These are phyloP conservation scores for Emydoidea blandingii DNA, from an alignment of 2,797 vertebrate genomes.

Conservation along the genomic window DNA sequence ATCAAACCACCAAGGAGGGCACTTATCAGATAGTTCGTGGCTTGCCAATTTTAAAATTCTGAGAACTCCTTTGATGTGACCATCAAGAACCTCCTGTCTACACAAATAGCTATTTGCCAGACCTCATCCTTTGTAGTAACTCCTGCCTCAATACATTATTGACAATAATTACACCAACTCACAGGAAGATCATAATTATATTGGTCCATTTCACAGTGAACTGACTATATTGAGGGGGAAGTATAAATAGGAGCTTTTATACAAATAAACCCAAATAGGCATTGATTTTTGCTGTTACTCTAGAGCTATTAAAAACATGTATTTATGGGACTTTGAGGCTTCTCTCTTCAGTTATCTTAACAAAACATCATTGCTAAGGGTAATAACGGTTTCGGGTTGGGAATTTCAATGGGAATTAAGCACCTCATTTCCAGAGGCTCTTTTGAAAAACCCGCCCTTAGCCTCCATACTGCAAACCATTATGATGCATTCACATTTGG, in stretches of 20 bases:
- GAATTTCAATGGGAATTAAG: background rate
- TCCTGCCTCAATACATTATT: conserved; percentile 2
- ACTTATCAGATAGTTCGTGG: conserved; percentile 13
- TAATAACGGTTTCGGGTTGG: background rate
- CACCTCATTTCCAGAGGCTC: background rate
- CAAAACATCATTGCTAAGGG: background rate
- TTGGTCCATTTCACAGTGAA: background rate
- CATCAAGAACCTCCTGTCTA: conserved; percentile 27
- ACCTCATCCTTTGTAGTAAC: conserved; percentile 14
- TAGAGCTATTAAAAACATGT: background rate
- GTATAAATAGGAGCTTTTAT: background rate
- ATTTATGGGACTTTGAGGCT: background rate
- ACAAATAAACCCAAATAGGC: background rate
- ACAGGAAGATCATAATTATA: conserved; percentile 5
- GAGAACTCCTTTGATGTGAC: conserved; percentile 44
- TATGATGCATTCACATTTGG: background rate
- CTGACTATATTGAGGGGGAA: background rate
- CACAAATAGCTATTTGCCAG: background rate
- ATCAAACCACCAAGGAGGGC: conserved; percentile 40
- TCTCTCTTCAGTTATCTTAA: background rate
- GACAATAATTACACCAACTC: background rate
- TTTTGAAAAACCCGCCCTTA: background rate
- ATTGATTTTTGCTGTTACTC: fast-evolving
- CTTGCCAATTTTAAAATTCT: conserved; percentile 50
- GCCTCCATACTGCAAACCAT: background rate